Evolutionary conservation across 2,888 invertebrate species (phyloP), one percentile per base, ranked within the genome.

Genomic region (Augochlorella aurata): DNA sequence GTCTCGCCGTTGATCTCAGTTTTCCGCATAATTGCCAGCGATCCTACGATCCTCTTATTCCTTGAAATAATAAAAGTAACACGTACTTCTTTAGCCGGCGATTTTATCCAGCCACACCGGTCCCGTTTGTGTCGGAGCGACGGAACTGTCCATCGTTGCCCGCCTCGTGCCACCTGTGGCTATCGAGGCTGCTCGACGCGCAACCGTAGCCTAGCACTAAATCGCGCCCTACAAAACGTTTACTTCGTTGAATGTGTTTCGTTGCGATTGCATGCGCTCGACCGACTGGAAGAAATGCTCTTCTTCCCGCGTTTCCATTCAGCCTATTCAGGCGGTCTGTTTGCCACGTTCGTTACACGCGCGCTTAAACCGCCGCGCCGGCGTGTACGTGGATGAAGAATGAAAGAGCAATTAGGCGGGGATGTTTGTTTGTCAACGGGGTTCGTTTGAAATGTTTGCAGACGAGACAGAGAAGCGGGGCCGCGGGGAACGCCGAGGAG

Each of bases 401-500:
- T 61, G 10, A n/a, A 52, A 16, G 3, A 44, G 54, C 66, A 38
- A 67, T 67, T 49, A 49, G n/a, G 0, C 61, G 9, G 8, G n/a
- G 4, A 52, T n/a, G 8, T 3, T 47, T 29, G 24, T 24, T 12
- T 61, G 52, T 49, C 12, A 54, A 63, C 29, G 8, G 2, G 10
- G 14, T 21, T 7, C 29, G n/a, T 24, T 73, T 45, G 12, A 16
- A 70, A 61, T 77, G 71, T 77, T 87, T 63, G 54, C 89, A 94
- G 94, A 93, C 94, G 79, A 92, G 93, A 71, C 90, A 92, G 89
- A 90, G 91, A 88, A 90, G 92, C 89, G 90, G 91, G 81, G 86
- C 85, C 72, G 89, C 89, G 72, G 92, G 90, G 79, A 89, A 89
- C 83, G 89, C 87, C 79, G 90, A 88, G 77, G 90, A 88, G 71